Evolutionary conservation across 2,888 invertebrate genomes (phyloP).

Genomic region (Apamea epomidion): DNA sequence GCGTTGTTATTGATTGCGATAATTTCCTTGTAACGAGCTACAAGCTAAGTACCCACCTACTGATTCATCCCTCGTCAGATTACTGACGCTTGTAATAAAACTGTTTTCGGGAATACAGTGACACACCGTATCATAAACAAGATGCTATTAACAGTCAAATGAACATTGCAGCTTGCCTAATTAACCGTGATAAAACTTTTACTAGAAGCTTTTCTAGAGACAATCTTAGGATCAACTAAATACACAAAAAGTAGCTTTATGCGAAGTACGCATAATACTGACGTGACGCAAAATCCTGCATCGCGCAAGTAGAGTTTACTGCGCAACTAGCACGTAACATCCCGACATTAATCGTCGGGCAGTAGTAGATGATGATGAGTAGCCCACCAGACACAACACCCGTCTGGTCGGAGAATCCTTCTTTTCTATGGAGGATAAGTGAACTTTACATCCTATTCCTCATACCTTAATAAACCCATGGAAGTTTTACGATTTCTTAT

Average conservation of each 20-base stretch:
- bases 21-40: not conserved
- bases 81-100: slow-evolving; percentile 3
- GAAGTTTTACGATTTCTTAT: not conserved
- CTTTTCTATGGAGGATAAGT: no score
- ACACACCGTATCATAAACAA: slow-evolving; percentile 10
- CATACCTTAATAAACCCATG: not conserved
- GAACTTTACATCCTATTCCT: no score
- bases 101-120: slow-evolving; percentile 14
- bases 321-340: not conserved
- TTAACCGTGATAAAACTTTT: not conserved
- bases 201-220: no score
- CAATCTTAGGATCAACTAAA: not conserved
- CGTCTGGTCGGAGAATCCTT: no score
- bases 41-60: not conserved
- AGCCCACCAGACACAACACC: no score
- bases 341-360: not conserved
- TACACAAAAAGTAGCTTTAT: not conserved
- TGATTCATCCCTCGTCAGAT: slow-evolving; percentile 17
- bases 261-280: not conserved
- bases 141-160: not conserved
- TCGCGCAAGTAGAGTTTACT: not conserved
- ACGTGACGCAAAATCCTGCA: not conserved
- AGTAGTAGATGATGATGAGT: not conserved
- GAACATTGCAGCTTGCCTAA: not conserved
- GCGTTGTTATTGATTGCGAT: not conserved